Evolutionary conservation across 2,797 vertebrate species (phyloP), one percentile per base, ranked within the genome.

Genomic region (Coreius guichenoti): DNA sequence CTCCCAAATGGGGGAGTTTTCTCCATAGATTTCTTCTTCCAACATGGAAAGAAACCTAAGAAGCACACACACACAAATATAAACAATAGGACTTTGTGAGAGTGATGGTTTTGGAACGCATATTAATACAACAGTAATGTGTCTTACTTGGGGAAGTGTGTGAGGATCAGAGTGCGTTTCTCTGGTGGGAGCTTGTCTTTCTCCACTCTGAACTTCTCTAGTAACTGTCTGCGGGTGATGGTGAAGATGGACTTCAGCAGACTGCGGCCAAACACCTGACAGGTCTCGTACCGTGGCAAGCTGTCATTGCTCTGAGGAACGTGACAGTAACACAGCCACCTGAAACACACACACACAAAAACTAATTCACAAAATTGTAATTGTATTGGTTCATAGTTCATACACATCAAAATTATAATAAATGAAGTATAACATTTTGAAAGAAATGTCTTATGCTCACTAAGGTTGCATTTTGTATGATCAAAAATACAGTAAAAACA

Each of bases 271-370:
- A 99, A 99, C 89, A 99, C 98, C 0, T 99, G 98, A 5, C 98
- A 99, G 88, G 98, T 99, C 93, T 99, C 98, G 0, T 98, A 99
- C 81, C 98, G 97, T 8, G 98, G 98, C 6, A 99, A 94, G 91
- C 98, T 99, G 91, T 99, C 98, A 0, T 99, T 99, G 90, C 98
- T 99, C 93, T 99, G 98, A 0, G 98, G 98, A 49, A 99, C 98
- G 0, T 99, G 98, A 95, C 98, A 99, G 92, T 99, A 99, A 90
- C 98, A 99, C 79, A 99, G 91, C 98, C 98, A 99, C 90, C 98
- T 99, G 88, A 54, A 56, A 31, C 36, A 76, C 23, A 4, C 36
- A 78, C 19, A 76, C 65, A 65, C 16, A 17, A 21, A 83, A 13
- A 70, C n/a, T 31, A 4, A 49, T 23, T 21, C 9, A 17, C 11